These are phyloP conservation scores for Drosophila neoperkinsi DNA, from an alignment of 2,888 invertebrate genomes.

Conservation along the genomic window DNA sequence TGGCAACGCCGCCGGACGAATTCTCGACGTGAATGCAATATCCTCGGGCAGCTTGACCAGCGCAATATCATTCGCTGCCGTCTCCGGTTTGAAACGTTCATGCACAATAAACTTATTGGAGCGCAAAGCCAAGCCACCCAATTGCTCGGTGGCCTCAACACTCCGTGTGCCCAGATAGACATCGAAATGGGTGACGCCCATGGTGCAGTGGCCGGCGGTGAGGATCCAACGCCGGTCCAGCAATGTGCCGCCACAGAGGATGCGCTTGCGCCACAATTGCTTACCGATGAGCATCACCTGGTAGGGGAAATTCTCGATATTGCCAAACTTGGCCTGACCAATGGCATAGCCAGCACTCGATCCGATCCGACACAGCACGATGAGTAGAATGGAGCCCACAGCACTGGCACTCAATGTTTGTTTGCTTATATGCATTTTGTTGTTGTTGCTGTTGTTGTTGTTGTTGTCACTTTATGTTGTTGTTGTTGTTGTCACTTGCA, in stretches of 20 bases:
- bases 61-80: constrained; percentile 84
- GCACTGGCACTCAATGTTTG: constrained; percentile 25
- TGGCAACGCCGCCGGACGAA: constrained; percentile 82
- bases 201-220: constrained; percentile 84
- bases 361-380: constrained; percentile 31
- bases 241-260: constrained; percentile 84
- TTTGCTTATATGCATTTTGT: constrained; percentile 26
- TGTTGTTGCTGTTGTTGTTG: constrained; percentile 17
- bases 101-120: constrained; percentile 83
- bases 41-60: constrained; percentile 81
- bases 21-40: constrained; percentile 76
- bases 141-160: constrained; percentile 71
- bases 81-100: constrained; percentile 78
- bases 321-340: constrained; percentile 82
- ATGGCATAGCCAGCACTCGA: constrained; percentile 71
- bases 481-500: constrained; percentile 17
- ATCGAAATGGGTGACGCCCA: constrained; percentile 83
- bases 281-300: constrained; percentile 85
- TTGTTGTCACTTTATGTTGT: constrained; percentile 21
- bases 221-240: constrained; percentile 83
- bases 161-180: constrained; percentile 83
- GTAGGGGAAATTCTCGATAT: constrained; percentile 83
- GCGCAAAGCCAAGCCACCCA: constrained; percentile 77
- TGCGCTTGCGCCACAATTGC: constrained; percentile 80
- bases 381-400: constrained; percentile 40